Conservation (phyloP, 2,113 vertebrate genomes). For the Chauna torquata region DNA sequence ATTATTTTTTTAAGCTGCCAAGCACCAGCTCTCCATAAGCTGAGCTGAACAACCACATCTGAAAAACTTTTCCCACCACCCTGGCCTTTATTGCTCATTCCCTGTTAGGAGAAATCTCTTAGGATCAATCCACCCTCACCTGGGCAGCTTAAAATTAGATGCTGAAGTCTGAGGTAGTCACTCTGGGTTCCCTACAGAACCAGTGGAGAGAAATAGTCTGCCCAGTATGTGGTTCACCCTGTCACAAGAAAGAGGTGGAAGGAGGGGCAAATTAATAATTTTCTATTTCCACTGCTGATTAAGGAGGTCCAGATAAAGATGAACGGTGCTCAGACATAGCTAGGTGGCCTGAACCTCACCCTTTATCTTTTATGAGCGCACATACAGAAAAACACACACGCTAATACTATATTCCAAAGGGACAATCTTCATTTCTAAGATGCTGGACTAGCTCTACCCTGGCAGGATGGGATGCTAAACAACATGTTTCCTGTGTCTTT, state of each 20-base stretch:
- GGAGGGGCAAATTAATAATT: neutral
- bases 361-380: neutral
- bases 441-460: neutral
- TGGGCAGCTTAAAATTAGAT: neutral
- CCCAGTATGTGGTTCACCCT: neutral
- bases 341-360: neutral
- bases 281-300: neutral
- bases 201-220: neutral
- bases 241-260: neutral
- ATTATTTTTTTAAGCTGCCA: neutral
- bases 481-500: neutral
- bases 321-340: neutral
- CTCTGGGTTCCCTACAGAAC: neutral
- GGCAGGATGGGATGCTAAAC: neutral
- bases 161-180: neutral
- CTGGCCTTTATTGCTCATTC: neutral
- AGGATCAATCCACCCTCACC: neutral
- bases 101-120: neutral
- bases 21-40: neutral
- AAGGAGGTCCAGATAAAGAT: neutral
- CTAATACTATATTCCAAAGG: neutral
- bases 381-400: neutral
- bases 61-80: neutral
- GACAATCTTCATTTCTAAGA: neutral
- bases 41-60: neutral